Conservation (phyloP, 2,888 invertebrate genomes). For the Tetranychus piercei region DNA sequence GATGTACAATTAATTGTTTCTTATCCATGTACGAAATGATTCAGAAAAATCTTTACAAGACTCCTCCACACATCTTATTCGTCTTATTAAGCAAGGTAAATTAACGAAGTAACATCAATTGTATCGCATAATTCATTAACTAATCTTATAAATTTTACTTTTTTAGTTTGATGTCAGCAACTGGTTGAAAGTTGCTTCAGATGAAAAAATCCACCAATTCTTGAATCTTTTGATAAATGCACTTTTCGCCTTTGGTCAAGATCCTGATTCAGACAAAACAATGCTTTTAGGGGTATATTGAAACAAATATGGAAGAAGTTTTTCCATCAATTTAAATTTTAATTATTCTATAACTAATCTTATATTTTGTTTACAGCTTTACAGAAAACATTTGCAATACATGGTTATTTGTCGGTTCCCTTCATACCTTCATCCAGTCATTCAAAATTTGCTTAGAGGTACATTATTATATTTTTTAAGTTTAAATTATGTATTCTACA, state of each 20-base stretch:
- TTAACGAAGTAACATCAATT: background rate
- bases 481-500: background rate
- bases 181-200: constrained; percentile 18
- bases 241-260: constrained; percentile 14
- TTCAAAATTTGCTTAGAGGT: constrained; percentile 14
- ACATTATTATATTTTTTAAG: background rate
- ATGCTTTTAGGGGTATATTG: constrained; percentile 18
- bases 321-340: too few relatives aligned
- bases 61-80: constrained; percentile 18
- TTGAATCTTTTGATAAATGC: constrained; percentile 17
- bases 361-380: constrained; percentile 15
- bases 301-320: background rate
- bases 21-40: constrained; percentile 20
- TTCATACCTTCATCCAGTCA: constrained; percentile 14
- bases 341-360: background rate
- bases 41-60: constrained; percentile 12
- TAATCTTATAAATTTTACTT: background rate
- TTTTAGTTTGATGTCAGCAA: constrained; percentile 20
- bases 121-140: background rate
- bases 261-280: constrained; percentile 18
- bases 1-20: constrained; percentile 17
- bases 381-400: constrained; percentile 22
- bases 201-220: constrained; percentile 16
- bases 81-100: constrained; percentile 21
- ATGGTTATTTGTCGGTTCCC: constrained; percentile 20